Base-by-base conservation (phyloP, 1,140 invertebrate species). In the Drosophila busckii region DNA sequence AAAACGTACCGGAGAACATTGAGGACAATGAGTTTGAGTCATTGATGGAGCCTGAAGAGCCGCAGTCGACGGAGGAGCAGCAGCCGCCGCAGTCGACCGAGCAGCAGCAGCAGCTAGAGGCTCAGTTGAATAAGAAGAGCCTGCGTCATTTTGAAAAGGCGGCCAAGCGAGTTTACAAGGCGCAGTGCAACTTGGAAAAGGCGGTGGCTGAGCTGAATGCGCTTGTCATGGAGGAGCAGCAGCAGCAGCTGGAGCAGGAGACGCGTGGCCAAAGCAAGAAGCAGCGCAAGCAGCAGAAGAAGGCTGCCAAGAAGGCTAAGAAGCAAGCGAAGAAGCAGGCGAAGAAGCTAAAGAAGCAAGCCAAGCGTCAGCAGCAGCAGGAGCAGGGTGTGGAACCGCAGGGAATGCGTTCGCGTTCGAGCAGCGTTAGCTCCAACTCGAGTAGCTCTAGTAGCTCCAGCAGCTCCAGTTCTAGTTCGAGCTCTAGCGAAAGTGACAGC, bases 181-280 rank as follows among this genome's bases (percentile, higher is more conserved):
- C 22, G 7, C 28, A n/a, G n/a, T 10, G 19, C 28, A 32, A n/a
- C n/a, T n/a, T n/a, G 25, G 53, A 32, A 2, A 20, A 22, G 25
- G 19, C 34, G 12, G 20, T 41, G 2, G 69, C 70, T 22, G 9
- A 58, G 16, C 17, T 68, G 69, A 82, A 7, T 73, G 48, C 9
- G 58, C 52, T 70, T 4, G 70, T 50, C 0, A 45, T 66, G 10
- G 59, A 49, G 6, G 70, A 66, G 20, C 6, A 1, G 41, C n/a
- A 8, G 4, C 7, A 35, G 20, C 9, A 35, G 31, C 8, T n/a
- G 10, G 19, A 7, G 3, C 19, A 45, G 28, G 54, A 34, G 13
- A 12, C n/a, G n/a, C n/a, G n/a, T n/a, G n/a, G n/a, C n/a, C n/a
- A n/a, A n/a, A n/a, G n/a, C 23, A 49, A 52, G 32, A 53, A 71